Percentiles rank a stretch among this genome's conserved stretches.
Conservation (phyloP, 1,140 invertebrate genomes). For the Aphelenchoides avenae region DNA sequence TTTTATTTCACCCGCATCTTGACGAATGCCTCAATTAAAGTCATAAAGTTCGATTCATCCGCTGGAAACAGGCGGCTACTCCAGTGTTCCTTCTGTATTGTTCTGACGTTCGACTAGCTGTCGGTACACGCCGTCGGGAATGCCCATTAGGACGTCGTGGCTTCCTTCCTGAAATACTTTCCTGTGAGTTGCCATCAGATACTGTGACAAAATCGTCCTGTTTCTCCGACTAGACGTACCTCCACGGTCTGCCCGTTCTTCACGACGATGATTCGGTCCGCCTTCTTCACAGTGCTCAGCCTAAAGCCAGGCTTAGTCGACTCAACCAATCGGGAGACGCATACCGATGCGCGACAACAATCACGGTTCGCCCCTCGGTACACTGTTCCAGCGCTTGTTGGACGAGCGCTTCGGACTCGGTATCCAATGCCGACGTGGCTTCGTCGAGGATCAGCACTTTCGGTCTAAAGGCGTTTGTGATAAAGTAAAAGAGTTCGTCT, state of each 20-base stretch:
- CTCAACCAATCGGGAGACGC: conserved; percentile 45
- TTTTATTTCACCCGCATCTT: too few species aligned
- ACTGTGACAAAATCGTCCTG: too few species aligned
- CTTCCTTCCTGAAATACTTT: conserved; percentile 26
- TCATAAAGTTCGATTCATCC: too few species aligned
- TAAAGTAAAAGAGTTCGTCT: too few species aligned
- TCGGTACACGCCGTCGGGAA: conserved; percentile 28
- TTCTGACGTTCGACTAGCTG: conserved; percentile 30
- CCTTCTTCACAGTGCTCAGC: conserved; percentile 61
- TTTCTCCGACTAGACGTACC: conserved; percentile 18
- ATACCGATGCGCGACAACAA: conserved; percentile 63
- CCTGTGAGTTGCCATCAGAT: too few species aligned
- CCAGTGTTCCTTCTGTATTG: too few species aligned
- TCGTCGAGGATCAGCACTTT: conserved; percentile 44
- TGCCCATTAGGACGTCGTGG: conserved; percentile 18
- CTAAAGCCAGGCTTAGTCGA: conserved; percentile 41
- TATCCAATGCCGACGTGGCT: conserved; percentile 47
- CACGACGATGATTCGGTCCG: conserved; percentile 61
- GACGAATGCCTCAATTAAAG: too few species aligned
- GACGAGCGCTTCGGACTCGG: conserved; percentile 41
- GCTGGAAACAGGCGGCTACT: too few species aligned
- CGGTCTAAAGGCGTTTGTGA: conserved; percentile 4
- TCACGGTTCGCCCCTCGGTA: conserved; percentile 61
- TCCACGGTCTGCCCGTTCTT: conserved; percentile 53
- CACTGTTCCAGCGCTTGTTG: conserved; percentile 57